These are phyloP conservation scores for Paedocypris micromegethes DNA, from an alignment of 2,797 vertebrate species.

Conservation along the genomic window DNA sequence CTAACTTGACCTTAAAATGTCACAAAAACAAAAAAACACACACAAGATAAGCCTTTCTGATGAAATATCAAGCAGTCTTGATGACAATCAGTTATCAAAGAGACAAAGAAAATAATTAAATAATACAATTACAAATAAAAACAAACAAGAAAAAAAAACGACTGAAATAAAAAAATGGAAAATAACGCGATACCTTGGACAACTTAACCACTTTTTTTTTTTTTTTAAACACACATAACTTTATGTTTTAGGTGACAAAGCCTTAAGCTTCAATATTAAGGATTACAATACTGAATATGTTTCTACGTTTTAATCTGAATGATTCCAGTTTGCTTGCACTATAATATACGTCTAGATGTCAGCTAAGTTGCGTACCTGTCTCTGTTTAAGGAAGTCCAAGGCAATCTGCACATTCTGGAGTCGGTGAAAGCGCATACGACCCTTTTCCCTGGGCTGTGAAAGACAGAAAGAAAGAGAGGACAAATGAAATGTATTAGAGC, in stretches of 20 bases:
- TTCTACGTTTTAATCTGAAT: no score
- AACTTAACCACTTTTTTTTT: no score
- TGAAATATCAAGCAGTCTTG: not conserved
- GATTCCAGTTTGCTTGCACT: no score
- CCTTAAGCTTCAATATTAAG: no score
- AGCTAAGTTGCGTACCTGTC: constrained; percentile 73
- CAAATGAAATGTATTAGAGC: not conserved
- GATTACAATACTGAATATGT: no score
- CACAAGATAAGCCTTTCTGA: not conserved
- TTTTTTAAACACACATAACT: no score
- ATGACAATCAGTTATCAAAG: not conserved
- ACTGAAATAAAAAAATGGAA: not conserved
- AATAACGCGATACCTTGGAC: no score
- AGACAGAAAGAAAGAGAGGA: constrained; percentile 1
- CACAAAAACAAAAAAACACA: not conserved
- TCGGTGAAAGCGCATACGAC: constrained; percentile 94
- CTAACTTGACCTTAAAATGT: constrained; percentile 84
- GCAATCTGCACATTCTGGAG: constrained; percentile 99
- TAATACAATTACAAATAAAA: no score
- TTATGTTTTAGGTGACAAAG: no score
- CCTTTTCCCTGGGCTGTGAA: constrained; percentile 90
- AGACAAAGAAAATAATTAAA: no score
- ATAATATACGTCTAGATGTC: not conserved
- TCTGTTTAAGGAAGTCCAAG: constrained; percentile 93
- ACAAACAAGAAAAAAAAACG: not conserved